Evolutionary conservation across 2,113 vertebrate species (phyloP).

Genomic region (Spermophilus dauricus): DNA sequence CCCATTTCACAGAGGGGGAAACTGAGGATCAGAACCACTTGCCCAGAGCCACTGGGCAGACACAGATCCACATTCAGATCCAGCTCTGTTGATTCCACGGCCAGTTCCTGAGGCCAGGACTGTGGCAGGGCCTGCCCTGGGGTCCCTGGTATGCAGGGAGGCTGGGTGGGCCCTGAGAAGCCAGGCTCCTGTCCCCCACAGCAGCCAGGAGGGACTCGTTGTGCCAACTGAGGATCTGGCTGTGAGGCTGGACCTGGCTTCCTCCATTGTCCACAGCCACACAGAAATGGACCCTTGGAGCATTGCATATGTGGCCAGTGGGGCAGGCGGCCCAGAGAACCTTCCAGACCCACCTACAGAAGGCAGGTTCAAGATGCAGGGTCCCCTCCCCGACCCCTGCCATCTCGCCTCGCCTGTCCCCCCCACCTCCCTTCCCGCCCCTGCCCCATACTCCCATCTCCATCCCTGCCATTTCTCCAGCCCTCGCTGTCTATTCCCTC

Average conservation of each 20-base stretch:
- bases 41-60: neutral
- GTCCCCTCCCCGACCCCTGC: accelerated
- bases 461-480: neutral
- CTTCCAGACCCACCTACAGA: slow-evolving; percentile 45
- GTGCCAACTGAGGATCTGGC: slow-evolving; percentile 85
- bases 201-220: slow-evolving; percentile 73
- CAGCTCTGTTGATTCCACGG: neutral
- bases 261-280: slow-evolving; percentile 81
- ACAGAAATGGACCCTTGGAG: slow-evolving; percentile 83
- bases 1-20: slow-evolving; percentile 18
- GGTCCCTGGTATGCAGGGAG: neutral
- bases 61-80: neutral
- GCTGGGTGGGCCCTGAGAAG: neutral
- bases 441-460: too few species aligned
- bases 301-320: slow-evolving; percentile 68
- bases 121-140: neutral
- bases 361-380: neutral
- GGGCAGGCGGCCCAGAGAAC: slow-evolving; percentile 75
- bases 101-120: neutral
- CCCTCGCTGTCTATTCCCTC: neutral
- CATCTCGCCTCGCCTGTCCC: accelerated
- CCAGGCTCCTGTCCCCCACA: neutral
- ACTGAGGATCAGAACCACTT: neutral
- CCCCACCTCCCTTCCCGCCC: accelerated
- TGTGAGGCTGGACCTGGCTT: slow-evolving; percentile 67